These are phyloP conservation scores for Lasioglossum oenotherae DNA, from an alignment of 2,888 invertebrate genomes.

Conservation along the genomic window DNA sequence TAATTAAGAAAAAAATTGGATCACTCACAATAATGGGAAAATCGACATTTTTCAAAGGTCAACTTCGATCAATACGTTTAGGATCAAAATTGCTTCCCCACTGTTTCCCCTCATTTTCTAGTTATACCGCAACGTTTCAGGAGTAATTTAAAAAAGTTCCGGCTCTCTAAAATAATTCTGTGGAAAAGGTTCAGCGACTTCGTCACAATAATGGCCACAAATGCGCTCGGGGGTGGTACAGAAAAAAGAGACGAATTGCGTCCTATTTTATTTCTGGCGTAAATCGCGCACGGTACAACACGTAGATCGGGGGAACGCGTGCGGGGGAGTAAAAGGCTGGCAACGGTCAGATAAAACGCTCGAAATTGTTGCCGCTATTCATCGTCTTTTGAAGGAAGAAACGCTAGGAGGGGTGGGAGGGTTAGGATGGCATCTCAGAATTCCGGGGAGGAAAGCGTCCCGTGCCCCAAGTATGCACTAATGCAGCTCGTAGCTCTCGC, in stretches of 20 bases:
- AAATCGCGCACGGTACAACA: conserved; percentile 10
- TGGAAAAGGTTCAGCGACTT: not conserved
- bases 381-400: conserved; percentile 50
- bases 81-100: not conserved
- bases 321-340: conserved; percentile 8
- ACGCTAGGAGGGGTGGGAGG: not conserved
- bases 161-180: not conserved
- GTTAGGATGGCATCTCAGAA: conserved; percentile 68
- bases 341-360: conserved; percentile 68
- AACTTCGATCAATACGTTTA: not conserved
- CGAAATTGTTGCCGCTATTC: conserved; percentile 63
- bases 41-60: not conserved
- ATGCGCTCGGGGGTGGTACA: not conserved
- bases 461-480: conserved; percentile 77
- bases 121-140: not conserved
- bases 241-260: not conserved
- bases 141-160: not conserved
- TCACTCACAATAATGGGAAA: not conserved
- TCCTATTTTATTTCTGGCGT: conserved; percentile 1
- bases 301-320: not conserved
- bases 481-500: conserved; percentile 79
- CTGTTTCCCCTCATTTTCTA: not conserved
- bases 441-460: conserved; percentile 56
- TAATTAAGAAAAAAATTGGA: not conserved
- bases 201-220: not conserved